These are phyloP conservation scores for Lordiphosa collinella DNA, from an alignment of 1,140 invertebrate genomes.

Conservation along the genomic window DNA sequence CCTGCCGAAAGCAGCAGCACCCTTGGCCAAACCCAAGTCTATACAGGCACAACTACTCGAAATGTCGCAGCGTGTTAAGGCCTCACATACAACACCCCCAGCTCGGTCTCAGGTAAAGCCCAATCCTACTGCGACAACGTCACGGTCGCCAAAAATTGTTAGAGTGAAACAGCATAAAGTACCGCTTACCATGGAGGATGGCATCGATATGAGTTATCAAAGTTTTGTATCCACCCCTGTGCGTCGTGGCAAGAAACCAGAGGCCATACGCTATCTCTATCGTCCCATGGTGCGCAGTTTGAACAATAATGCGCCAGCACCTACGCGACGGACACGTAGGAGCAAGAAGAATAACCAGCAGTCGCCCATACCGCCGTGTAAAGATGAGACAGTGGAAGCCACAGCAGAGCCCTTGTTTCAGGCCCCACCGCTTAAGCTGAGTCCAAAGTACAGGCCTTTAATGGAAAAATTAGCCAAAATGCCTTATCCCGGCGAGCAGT, in stretches of 20 bases:
- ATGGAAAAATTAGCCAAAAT: slow-evolving; percentile 24
- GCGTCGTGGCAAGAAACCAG: slow-evolving; percentile 39
- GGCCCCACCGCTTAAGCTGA: slow-evolving; percentile 20
- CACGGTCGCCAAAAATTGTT: slow-evolving; percentile 26
- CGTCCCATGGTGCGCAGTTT: slow-evolving; percentile 50
- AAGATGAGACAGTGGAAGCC: neutral
- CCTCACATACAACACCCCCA: neutral
- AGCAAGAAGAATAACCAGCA: slow-evolving; percentile 6
- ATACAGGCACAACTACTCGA: neutral
- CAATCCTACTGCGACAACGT: neutral
- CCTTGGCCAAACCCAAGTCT: neutral
- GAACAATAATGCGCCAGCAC: neutral
- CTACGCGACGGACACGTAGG: neutral
- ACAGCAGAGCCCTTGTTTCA: too few species aligned
- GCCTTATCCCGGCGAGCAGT: slow-evolving; percentile 18
- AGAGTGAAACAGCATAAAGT: slow-evolving; percentile 44
- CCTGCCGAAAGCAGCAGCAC: neutral
- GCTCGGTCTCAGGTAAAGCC: too few species aligned
- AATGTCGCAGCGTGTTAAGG: neutral
- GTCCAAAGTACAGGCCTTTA: slow-evolving; percentile 15
- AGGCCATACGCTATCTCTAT: slow-evolving; percentile 50
- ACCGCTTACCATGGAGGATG: slow-evolving; percentile 53
- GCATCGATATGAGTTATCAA: slow-evolving; percentile 61
- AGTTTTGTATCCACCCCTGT: slow-evolving; percentile 49
- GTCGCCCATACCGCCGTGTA: neutral